A percentile compares a stretch with the other conserved stretches of the same genome.
These are phyloP conservation scores for Pituophis catenifer DNA, from an alignment of 2,113 vertebrate genomes.

Conservation along the genomic window DNA sequence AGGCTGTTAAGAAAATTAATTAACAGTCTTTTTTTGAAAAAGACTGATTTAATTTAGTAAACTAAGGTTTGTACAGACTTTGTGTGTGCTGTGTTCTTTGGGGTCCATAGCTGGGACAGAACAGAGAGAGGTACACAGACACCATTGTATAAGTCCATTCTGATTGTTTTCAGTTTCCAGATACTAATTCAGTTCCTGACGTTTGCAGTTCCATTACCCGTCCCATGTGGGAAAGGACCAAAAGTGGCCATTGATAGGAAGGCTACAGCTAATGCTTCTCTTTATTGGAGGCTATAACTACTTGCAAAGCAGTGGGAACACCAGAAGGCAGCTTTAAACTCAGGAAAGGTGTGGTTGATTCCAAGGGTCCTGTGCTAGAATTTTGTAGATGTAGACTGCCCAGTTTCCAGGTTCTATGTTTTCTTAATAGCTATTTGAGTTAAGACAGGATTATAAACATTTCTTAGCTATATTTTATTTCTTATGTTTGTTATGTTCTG, in stretches of 20 bases:
- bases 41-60: too few relatives aligned
- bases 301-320: not conserved
- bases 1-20: too few relatives aligned
- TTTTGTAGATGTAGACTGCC: not conserved
- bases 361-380: not conserved
- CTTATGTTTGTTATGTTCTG: not conserved
- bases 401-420: not conserved
- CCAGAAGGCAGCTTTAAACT: not conserved
- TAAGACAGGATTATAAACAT: not conserved
- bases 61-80: too few relatives aligned
- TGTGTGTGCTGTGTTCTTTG: too few relatives aligned
- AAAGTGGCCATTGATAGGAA: not conserved
- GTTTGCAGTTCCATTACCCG: not conserved
- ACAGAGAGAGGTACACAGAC: too few relatives aligned
- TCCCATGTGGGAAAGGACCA: not conserved
- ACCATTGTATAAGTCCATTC: too few relatives aligned
- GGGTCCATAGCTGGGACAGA: too few relatives aligned
- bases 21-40: too few relatives aligned
- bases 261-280: not conserved
- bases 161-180: too few relatives aligned
- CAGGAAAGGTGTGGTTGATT: not conserved
- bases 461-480: not conserved
- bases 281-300: not conserved
- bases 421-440: not conserved
- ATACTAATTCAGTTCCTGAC: too few relatives aligned